phyloP scores from a whole-genome alignment of 2,113 vertebrate species.

The Scalopus aquaticus region DNA sequence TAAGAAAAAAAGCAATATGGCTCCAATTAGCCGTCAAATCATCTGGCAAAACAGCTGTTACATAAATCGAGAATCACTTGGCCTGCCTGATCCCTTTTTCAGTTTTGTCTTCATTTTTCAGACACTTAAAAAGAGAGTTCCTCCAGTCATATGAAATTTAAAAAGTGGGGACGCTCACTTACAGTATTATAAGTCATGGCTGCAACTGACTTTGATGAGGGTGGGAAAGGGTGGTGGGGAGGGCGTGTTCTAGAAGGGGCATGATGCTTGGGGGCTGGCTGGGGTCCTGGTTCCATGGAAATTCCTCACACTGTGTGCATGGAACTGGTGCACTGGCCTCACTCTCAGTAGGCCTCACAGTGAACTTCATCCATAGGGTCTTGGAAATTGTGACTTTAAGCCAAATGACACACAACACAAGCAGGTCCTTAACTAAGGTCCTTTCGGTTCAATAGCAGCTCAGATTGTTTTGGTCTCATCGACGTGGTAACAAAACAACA shows the following conservation, averaged over 20 bases:
- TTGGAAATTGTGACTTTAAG: background rate
- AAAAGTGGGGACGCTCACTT: background rate
- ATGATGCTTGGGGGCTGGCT: rapidly evolving
- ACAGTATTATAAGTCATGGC: background rate
- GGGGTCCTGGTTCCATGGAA: background rate
- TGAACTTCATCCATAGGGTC: background rate
- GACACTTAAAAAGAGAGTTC: background rate
- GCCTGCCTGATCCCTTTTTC: background rate
- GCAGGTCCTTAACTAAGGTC: background rate
- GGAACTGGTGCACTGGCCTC: too few species aligned
- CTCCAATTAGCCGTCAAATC: slow-evolving; percentile 62
- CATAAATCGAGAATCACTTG: background rate
- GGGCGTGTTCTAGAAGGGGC: too few species aligned
- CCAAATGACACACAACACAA: background rate
- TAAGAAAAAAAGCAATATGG: background rate
- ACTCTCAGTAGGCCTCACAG: too few species aligned
- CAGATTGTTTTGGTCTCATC: background rate
- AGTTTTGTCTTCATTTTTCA: slow-evolving; percentile 30
- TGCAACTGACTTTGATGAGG: too few species aligned
- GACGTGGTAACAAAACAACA: background rate
- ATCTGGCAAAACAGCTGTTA: slow-evolving; percentile 54
- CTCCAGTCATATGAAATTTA: background rate
- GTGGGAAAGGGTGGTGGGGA: background rate
- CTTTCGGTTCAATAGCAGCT: background rate
- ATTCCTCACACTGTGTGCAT: background rate